Evolutionary conservation across 2,113 vertebrate genomes (phyloP).

Genomic region (Antennarius striatus): DNA sequence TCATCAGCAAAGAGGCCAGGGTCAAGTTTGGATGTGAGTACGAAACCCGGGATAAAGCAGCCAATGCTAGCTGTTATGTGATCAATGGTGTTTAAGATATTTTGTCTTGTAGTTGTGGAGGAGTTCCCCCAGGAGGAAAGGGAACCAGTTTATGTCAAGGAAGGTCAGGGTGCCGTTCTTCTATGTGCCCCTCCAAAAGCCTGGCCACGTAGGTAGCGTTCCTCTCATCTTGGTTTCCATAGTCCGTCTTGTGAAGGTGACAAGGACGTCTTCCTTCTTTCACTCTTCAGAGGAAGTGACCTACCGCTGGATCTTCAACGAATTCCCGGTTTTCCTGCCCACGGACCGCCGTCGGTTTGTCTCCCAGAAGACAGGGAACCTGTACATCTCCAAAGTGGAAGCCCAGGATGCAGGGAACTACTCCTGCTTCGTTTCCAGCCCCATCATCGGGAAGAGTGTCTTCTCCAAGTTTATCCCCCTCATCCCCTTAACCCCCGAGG

Average conservation of each 20-base stretch:
- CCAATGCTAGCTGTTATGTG: too few species aligned
- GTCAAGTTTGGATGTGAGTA: slow-evolving; percentile 96
- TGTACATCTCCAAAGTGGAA: slow-evolving; percentile 96
- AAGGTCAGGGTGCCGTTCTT: slow-evolving; percentile 92
- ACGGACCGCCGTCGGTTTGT: slow-evolving; percentile 92
- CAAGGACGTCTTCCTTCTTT: not conserved
- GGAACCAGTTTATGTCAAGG: slow-evolving; percentile 86
- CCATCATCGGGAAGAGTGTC: slow-evolving; percentile 91
- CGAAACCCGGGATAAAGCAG: not conserved
- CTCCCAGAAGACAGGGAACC: slow-evolving; percentile 93
- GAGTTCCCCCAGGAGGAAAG: slow-evolving; percentile 93
- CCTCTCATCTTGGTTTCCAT: not conserved
- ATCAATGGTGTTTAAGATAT: not conserved
- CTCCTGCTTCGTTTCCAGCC: slow-evolving; percentile 95
- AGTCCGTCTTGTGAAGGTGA: not conserved
- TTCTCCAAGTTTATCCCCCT: slow-evolving; percentile 95
- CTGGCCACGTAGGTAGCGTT: slow-evolving; percentile 84
- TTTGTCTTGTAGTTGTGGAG: slow-evolving; percentile 82
- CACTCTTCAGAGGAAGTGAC: slow-evolving; percentile 86
- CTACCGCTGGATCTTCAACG: slow-evolving; percentile 96
- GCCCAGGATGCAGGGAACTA: slow-evolving; percentile 94
- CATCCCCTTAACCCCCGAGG: slow-evolving; percentile 80
- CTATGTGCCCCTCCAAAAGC: slow-evolving; percentile 90
- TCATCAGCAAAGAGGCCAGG: slow-evolving; percentile 92
- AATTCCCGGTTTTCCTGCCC: slow-evolving; percentile 93